Percentiles rank a stretch among this genome's conserved stretches.
Conservation (phyloP, 2,113 vertebrate species). For the Melanotaenia duboulayi region DNA sequence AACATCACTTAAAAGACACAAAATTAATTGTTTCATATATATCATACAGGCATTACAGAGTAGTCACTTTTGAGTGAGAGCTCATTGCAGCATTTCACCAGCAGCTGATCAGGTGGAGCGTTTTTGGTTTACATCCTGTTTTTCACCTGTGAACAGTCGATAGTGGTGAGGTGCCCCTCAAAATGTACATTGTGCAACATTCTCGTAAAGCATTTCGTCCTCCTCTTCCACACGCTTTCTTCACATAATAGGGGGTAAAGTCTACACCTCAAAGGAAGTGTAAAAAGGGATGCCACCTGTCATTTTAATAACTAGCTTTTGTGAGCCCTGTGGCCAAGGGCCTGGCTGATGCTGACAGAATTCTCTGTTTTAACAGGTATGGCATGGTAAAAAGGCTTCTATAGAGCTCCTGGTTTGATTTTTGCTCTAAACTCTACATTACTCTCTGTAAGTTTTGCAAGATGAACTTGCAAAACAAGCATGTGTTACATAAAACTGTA, state of each 20-base stretch:
- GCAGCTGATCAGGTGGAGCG: slow-evolving; percentile 36
- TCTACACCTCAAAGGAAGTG: slow-evolving; percentile 63
- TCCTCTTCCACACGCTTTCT: slow-evolving; percentile 35
- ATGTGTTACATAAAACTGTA: background rate
- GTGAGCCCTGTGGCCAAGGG: slow-evolving; percentile 36
- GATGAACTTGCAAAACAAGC: background rate
- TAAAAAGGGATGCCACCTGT: slow-evolving; percentile 68
- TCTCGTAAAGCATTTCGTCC: slow-evolving; percentile 43
- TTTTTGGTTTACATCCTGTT: slow-evolving; percentile 28
- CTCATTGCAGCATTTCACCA: background rate
- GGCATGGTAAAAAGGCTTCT: background rate
- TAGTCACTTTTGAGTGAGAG: slow-evolving; percentile 23
- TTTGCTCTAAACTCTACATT: background rate
- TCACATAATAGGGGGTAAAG: slow-evolving; percentile 52
- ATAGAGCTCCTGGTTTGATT: slow-evolving; percentile 14
- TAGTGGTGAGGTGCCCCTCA: slow-evolving; percentile 9
- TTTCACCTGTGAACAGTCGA: slow-evolving; percentile 39
- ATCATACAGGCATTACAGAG: slow-evolving; percentile 5
- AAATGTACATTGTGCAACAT: slow-evolving; percentile 49
- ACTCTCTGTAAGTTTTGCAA: background rate
- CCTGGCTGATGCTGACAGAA: slow-evolving; percentile 1
- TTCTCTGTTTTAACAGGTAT: slow-evolving; percentile 22
- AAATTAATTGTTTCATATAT: background rate
- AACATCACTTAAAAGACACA: background rate
- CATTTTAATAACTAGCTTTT: slow-evolving; percentile 65